A percentile compares a stretch with the other conserved stretches of the same genome.
Conservation (phyloP, 2,797 vertebrate genomes). For the Margarornis squamiger region DNA sequence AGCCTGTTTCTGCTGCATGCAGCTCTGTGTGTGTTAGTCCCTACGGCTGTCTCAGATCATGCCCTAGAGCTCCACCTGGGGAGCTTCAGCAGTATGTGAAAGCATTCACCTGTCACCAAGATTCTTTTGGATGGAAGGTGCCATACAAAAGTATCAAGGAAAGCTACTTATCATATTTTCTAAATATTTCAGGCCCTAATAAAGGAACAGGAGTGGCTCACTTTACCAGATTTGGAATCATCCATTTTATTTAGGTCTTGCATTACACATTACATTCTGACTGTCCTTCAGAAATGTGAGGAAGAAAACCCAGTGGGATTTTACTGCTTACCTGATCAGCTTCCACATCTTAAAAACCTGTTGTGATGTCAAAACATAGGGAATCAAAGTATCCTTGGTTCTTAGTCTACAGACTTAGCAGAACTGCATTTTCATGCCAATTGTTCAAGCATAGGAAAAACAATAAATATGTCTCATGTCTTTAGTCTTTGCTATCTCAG, state of each 20-base stretch:
- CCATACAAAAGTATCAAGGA: background rate
- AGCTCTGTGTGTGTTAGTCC: background rate
- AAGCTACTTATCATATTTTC: background rate
- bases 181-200: background rate
- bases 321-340: background rate
- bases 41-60: background rate
- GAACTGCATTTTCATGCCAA: background rate
- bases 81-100: background rate
- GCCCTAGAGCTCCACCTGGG: background rate
- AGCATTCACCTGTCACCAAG: background rate
- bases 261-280: background rate
- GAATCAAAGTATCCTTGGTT: background rate
- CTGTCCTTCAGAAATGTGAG: background rate
- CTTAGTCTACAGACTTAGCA: background rate
- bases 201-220: background rate
- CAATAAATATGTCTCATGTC: background rate
- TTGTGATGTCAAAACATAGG: background rate
- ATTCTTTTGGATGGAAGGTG: background rate
- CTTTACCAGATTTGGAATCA: background rate
- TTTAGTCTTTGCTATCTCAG: conserved; percentile 8
- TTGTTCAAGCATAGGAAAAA: background rate
- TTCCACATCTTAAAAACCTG: background rate
- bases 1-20: background rate
- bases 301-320: background rate
- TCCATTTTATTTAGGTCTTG: background rate